Evolutionary conservation across 2,797 vertebrate genomes (phyloP).

Genomic region (Natrix natrix): DNA sequence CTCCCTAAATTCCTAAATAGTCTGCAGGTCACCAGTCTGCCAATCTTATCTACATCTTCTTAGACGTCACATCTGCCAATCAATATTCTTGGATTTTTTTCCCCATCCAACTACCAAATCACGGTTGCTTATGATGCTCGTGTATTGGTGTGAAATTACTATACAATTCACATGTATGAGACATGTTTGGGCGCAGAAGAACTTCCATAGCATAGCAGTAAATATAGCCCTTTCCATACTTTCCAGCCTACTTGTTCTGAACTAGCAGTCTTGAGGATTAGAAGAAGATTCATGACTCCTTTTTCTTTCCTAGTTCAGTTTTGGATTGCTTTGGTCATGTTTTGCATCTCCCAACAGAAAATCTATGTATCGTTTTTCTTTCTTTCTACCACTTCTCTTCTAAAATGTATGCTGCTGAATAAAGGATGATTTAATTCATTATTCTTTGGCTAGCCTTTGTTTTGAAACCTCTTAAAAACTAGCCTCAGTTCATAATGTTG

Average conservation of each 20-base stretch:
- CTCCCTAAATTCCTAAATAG: neutral
- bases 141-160: neutral
- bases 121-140: neutral
- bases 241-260: neutral
- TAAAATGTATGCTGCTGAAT: neutral
- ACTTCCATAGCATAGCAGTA: neutral
- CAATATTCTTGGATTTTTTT: neutral
- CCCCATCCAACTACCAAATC: neutral
- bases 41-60: neutral
- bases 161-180: neutral
- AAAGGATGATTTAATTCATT: neutral
- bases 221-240: neutral
- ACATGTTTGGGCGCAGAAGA: neutral
- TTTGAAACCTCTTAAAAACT: neutral
- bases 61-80: neutral
- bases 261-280: neutral
- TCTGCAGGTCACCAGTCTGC: neutral
- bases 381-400: neutral
- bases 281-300: neutral
- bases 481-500: neutral
- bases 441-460: neutral
- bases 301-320: neutral
- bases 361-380: neutral
- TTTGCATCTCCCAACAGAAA: neutral
- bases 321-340: neutral